Conservation (phyloP, 2,113 vertebrate genomes). For the Hippoglossus stenolepis region DNA sequence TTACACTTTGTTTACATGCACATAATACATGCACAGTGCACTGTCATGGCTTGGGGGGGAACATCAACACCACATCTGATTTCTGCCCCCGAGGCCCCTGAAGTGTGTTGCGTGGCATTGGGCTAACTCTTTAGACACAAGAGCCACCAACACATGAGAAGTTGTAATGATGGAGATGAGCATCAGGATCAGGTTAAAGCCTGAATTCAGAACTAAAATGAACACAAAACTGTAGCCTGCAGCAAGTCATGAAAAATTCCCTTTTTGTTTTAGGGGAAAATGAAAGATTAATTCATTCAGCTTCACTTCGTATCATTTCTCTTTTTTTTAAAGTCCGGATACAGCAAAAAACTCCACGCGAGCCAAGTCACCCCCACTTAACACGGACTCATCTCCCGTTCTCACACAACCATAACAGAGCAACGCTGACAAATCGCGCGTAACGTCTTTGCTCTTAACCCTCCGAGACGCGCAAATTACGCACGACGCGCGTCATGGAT, state of each 20-base stretch:
- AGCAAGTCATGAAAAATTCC: neutral
- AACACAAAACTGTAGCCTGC: neutral
- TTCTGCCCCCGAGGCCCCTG: neutral
- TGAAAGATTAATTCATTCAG: neutral
- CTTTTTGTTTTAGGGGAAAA: neutral
- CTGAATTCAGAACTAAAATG: neutral
- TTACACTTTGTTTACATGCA: too few species aligned
- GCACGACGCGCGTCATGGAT: constrained; percentile 58
- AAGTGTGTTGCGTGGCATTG: neutral
- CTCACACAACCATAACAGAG: neutral
- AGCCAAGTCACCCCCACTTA: neutral
- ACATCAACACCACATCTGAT: neutral
- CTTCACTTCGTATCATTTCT: neutral
- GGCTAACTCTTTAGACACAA: neutral
- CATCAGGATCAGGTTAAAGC: neutral
- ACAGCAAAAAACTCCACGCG: too few species aligned
- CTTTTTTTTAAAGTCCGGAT: too few species aligned
- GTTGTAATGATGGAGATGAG: neutral
- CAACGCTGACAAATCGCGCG: neutral
- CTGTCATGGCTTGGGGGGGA: neutral
- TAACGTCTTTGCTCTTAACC: constrained; percentile 18
- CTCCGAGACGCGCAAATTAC: constrained; percentile 38
- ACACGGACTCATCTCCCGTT: constrained; percentile 3
- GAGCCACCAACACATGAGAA: neutral
- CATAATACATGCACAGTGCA: neutral